Base-by-base conservation (phyloP, 1,140 invertebrate species). In the Paracyclopina nana region DNA sequence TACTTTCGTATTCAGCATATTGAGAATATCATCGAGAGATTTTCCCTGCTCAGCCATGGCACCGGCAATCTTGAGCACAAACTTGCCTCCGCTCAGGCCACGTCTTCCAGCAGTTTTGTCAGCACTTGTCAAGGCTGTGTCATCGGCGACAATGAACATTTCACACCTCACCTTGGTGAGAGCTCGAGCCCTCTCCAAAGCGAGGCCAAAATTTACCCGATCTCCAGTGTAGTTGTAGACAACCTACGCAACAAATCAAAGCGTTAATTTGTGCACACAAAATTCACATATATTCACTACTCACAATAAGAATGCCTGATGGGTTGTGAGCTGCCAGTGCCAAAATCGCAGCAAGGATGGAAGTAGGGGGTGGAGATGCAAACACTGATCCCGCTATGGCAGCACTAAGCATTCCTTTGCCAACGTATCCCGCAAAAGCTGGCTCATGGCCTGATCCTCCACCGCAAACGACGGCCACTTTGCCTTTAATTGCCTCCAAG, bases 371-470 rank as follows among this genome's bases (percentile, higher is more conserved):
- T 4, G 83, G 83, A 4, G 83, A 79, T 1, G 81, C 73, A 62
- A 84, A 90, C 45, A 87, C 70, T 1, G 73, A 70, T 1, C 84
- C 83, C 43, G 73, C 70, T 11, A 87, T 72, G 9, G 79, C 72
- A 3, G 73, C 81, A 34, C 73, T 76, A 41, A 86, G 60, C 74
- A 84, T 77, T 4, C 82, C 82, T 28, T 61, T 50, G 0, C 82
- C 84, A 30, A 87, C 77, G 58, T 76, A 81, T 50, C 83, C 81
- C 80, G 58, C 14, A 65, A 56, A 56, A 50, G 53, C 38, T 38
- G 84, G 84, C 63, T 90, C 84, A 61, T 87, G 84, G 4, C 84
- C 84, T 16, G 80, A 81, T 16, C 84, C 82, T 20, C 83, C 83
- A 2, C 82, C 83, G 53, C 72, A 73, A n/a, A 87, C 62, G 1